Evolutionary conservation across 1,140 invertebrate genomes (phyloP).

Genomic region (Eufriesea mexicana): DNA sequence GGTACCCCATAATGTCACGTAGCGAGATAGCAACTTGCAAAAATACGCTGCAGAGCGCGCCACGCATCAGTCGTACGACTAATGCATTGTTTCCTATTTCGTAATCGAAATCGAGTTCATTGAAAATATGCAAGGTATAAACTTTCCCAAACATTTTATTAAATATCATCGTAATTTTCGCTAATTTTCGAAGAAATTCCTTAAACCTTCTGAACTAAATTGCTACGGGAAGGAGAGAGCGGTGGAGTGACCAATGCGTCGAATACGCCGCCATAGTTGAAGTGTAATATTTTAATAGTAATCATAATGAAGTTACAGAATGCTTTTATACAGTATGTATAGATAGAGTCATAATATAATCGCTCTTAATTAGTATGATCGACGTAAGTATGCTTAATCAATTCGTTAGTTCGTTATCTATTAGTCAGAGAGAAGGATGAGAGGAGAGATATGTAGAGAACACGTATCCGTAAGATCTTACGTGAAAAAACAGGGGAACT

Average conservation of each 20-base stretch:
- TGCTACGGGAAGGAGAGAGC: not conserved
- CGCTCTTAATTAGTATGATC: slow-evolving; percentile 74
- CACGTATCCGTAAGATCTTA: slow-evolving; percentile 70
- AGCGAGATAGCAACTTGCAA: too few species aligned
- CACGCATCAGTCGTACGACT: too few species aligned
- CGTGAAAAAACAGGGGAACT: slow-evolving; percentile 64
- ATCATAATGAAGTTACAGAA: slow-evolving; percentile 80
- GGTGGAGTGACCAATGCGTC: slow-evolving; percentile 9
- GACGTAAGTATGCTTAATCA: slow-evolving; percentile 76
- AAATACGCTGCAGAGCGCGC: too few species aligned
- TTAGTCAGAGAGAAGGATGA: slow-evolving; percentile 63
- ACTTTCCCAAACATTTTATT: too few species aligned
- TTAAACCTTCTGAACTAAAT: too few species aligned
- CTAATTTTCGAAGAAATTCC: too few species aligned
- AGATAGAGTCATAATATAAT: slow-evolving; percentile 78
- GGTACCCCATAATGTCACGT: too few species aligned
- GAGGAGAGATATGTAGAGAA: slow-evolving; percentile 68
- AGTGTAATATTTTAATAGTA: slow-evolving; percentile 80
- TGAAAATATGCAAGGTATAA: too few species aligned
- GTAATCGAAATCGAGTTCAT: too few species aligned
- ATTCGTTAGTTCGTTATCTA: slow-evolving; percentile 72
- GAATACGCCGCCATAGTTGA: slow-evolving; percentile 47
- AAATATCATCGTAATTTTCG: too few species aligned
- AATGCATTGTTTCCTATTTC: too few species aligned
- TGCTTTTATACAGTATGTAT: slow-evolving; percentile 82